Conservation (phyloP, 2,113 vertebrate genomes). For the Otis tarda region DNA sequence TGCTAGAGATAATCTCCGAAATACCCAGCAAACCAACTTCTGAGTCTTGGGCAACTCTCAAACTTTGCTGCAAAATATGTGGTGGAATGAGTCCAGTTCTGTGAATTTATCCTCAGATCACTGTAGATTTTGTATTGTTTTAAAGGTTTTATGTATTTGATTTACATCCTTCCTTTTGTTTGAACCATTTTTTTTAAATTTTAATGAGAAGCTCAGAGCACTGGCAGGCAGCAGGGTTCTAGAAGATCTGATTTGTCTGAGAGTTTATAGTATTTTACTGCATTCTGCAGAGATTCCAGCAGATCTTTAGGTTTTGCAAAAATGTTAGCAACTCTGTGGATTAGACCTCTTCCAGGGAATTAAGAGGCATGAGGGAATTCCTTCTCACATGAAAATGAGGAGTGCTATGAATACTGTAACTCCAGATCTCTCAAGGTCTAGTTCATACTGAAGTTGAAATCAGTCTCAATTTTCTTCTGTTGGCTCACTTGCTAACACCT, state of each 20-base stretch:
- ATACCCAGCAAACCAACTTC: neutral
- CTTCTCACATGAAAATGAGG: neutral
- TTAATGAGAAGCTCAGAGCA: neutral
- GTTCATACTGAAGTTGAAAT: neutral
- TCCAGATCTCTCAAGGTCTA: neutral
- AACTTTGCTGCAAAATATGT: neutral
- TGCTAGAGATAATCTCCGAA: too few species aligned
- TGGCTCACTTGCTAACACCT: neutral
- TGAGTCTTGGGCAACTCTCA: neutral
- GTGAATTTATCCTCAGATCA: neutral
- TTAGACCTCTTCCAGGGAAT: neutral
- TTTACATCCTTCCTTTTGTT: neutral
- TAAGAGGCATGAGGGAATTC: neutral
- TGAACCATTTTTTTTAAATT: neutral
- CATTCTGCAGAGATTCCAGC: neutral
- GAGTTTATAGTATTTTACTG: neutral
- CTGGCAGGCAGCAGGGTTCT: neutral
- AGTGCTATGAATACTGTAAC: neutral
- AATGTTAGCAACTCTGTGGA: neutral
- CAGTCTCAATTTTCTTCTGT: neutral
- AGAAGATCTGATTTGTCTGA: neutral
- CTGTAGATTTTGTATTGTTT: neutral
- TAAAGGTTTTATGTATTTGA: neutral
- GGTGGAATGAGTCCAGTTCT: neutral
- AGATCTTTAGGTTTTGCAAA: neutral